phyloP scores from a whole-genome alignment of 1,140 invertebrate species.

The Panagrolaimus sp. region DNA sequence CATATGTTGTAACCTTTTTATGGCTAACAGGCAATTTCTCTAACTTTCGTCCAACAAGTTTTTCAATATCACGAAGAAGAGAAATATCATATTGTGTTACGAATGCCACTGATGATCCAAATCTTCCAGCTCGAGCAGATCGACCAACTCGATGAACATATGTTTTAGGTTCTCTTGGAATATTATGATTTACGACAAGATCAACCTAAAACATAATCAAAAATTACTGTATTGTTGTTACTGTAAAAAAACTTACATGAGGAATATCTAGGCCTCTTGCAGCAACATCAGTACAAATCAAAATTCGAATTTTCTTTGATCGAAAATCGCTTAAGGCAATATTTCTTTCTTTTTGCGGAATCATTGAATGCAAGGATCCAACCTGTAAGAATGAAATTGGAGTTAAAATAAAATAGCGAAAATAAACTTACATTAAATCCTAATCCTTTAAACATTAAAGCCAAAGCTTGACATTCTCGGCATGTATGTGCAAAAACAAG shows the following conservation, averaged over 20 bases:
- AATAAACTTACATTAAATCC: constrained; percentile 48
- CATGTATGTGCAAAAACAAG: constrained; percentile 57
- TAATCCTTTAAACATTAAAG: constrained; percentile 53
- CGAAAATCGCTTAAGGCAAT: constrained; percentile 33
- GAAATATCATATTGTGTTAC: constrained; percentile 85
- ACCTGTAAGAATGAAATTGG: background rate
- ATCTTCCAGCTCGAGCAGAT: constrained; percentile 53
- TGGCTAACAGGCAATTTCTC: constrained; percentile 64
- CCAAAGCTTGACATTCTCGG: constrained; percentile 54
- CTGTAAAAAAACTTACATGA: constrained; percentile 37
- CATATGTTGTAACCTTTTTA: constrained; percentile 73
- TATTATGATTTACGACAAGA: constrained; percentile 55
- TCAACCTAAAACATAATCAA: constrained; percentile 45
- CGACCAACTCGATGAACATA: constrained; percentile 55
- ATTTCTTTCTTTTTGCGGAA: constrained; percentile 19
- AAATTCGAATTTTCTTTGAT: constrained; percentile 37
- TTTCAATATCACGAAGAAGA: constrained; percentile 76
- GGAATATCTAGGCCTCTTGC: constrained; percentile 61
- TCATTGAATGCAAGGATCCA: constrained; percentile 18
- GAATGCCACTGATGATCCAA: constrained; percentile 72
- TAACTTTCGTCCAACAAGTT: constrained; percentile 74
- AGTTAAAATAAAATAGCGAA: constrained; percentile 14
- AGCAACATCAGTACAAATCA: constrained; percentile 48
- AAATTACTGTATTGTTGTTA: constrained; percentile 2
- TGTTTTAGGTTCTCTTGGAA: constrained; percentile 52